Percentiles rank a stretch among this genome's conserved stretches.
phyloP scores from a whole-genome alignment of 2,888 invertebrate species.

The Eupelmus urozonus region DNA sequence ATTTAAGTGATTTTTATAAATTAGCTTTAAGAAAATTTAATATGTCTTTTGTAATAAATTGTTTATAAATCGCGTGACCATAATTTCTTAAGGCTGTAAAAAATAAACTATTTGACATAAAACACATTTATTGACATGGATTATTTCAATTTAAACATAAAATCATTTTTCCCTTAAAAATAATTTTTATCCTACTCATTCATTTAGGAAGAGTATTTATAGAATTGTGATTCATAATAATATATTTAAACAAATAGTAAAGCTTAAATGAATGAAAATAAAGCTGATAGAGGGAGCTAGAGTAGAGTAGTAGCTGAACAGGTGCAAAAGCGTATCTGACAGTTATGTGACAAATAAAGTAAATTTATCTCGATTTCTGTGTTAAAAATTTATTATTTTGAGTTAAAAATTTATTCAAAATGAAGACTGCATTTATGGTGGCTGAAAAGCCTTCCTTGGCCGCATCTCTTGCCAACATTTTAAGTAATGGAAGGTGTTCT shows the following conservation, averaged over 20 bases:
- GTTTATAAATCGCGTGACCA: conserved; percentile 57
- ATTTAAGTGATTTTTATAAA: conserved; percentile 67
- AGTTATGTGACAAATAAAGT: conserved; percentile 56
- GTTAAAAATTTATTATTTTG: conserved; percentile 50
- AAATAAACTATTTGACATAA: conserved; percentile 60
- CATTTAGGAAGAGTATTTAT: neutral
- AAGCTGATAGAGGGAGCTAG: conserved; percentile 31
- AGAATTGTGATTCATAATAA: neutral
- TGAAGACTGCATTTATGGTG: conserved; percentile 96
- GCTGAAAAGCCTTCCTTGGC: conserved; percentile 99
- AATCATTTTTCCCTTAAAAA: neutral
- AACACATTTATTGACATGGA: conserved; percentile 21
- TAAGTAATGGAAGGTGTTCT: conserved; percentile 90
- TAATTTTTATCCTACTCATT: neutral
- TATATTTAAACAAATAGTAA: neutral
- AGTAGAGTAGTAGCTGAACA: conserved; percentile 22
- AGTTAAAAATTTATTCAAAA: conserved; percentile 73
- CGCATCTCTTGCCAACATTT: conserved; percentile 93
- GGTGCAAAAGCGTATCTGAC: conserved; percentile 33
- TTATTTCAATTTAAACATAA: conserved; percentile 14
- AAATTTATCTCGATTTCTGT: conserved; percentile 46
- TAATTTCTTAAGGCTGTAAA: conserved; percentile 61
- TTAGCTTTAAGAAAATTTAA: conserved; percentile 57
- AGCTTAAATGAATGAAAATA: neutral
- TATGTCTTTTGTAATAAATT: conserved; percentile 61